These are phyloP conservation scores for Platerodrilus igneus DNA, from an alignment of 2,888 invertebrate species.

Conservation along the genomic window DNA sequence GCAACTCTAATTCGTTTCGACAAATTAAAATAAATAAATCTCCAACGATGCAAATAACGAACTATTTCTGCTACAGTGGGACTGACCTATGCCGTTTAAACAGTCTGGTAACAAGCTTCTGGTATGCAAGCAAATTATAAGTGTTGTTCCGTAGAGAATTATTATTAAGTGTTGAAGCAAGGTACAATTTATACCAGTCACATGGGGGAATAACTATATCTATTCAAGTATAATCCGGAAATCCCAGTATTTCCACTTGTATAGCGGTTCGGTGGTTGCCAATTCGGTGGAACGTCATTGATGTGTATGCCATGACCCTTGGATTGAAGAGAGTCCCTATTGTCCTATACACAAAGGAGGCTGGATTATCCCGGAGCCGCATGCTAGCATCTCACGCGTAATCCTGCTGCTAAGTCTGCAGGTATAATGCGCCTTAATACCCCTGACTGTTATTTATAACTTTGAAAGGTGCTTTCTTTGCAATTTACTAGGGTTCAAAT, in stretches of 20 bases:
- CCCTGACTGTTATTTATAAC: slow-evolving; percentile 32
- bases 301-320: slow-evolving; percentile 32
- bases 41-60: too few species aligned
- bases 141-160: too few species aligned
- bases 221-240: slow-evolving; percentile 17
- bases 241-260: slow-evolving; percentile 19
- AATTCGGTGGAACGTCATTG: slow-evolving; percentile 26
- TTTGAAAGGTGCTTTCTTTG: slow-evolving; percentile 28
- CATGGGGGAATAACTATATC: slow-evolving; percentile 16
- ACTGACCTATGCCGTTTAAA: too few species aligned
- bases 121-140: too few species aligned
- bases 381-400: slow-evolving; percentile 38
- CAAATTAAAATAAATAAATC: too few species aligned
- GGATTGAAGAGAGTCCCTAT: slow-evolving; percentile 35
- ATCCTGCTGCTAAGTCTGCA: slow-evolving; percentile 29
- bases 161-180: too few species aligned
- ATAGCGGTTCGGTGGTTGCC: slow-evolving; percentile 22
- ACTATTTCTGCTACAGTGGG: too few species aligned
- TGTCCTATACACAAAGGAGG: slow-evolving; percentile 38
- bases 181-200: too few species aligned
- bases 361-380: slow-evolving; percentile 34
- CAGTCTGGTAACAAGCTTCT: too few species aligned
- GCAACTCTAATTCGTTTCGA: too few species aligned
- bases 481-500: slow-evolving; percentile 24
- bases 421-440: slow-evolving; percentile 32